Evolutionary conservation across 2,888 invertebrate genomes (phyloP).

Genomic region (Acanthopleura granulata): DNA sequence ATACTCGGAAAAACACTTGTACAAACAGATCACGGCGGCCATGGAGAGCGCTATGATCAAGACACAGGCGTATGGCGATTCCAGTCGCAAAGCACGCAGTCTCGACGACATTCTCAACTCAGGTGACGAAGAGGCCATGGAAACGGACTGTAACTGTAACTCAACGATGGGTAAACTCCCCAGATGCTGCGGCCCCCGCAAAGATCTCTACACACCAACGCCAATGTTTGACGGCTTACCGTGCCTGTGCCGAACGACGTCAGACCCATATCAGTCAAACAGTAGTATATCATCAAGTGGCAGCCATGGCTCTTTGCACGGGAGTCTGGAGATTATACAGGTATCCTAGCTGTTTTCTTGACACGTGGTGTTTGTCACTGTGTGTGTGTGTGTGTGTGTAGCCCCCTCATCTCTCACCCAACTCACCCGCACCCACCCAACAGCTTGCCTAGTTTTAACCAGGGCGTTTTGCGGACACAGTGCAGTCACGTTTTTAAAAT

Average conservation of each 20-base stretch:
- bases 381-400: too few species aligned
- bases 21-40: slow-evolving; percentile 59
- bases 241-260: slow-evolving; percentile 50
- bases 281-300: slow-evolving; percentile 67
- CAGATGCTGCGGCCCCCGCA: slow-evolving; percentile 42
- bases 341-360: slow-evolving; percentile 49
- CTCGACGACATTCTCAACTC: slow-evolving; percentile 65
- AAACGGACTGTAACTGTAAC: slow-evolving; percentile 39
- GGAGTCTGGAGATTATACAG: slow-evolving; percentile 66
- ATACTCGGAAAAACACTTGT: slow-evolving; percentile 57
- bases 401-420: too few species aligned
- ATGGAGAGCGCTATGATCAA: slow-evolving; percentile 62
- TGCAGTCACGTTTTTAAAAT: too few species aligned
- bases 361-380: too few species aligned
- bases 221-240: slow-evolving; percentile 46
- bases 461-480: too few species aligned
- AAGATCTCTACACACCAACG: slow-evolving; percentile 51
- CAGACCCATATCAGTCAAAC: slow-evolving; percentile 63
- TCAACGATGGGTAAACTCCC: slow-evolving; percentile 46
- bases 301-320: slow-evolving; percentile 65
- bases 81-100: slow-evolving; percentile 64
- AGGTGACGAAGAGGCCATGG: slow-evolving; percentile 45
- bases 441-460: too few species aligned
- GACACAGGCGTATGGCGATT: slow-evolving; percentile 45
- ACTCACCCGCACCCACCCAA: too few species aligned